Conservation (phyloP, 2,113 vertebrate genomes). For the Gnathonemus echidnorhynchus region DNA sequence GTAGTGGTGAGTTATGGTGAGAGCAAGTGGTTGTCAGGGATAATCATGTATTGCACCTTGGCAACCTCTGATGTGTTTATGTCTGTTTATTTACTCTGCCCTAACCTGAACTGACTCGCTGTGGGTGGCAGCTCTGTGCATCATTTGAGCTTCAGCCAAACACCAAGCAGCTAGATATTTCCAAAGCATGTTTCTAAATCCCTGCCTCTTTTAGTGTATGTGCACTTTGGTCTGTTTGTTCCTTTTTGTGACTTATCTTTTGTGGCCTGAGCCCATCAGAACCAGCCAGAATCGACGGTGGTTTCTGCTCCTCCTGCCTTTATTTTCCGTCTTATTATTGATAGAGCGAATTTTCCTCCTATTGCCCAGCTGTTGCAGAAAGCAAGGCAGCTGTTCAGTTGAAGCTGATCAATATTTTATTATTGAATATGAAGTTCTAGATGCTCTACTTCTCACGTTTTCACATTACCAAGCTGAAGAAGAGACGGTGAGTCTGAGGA, state of each 20-base stretch:
- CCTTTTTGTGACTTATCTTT: no score
- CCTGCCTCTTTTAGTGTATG: background rate
- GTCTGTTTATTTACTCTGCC: background rate
- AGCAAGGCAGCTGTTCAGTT: background rate
- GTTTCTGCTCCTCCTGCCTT: background rate
- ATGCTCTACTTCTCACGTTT: background rate
- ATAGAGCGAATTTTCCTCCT: background rate
- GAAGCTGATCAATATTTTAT: background rate
- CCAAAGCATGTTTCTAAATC: background rate
- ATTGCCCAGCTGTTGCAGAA: no score
- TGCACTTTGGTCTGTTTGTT: background rate
- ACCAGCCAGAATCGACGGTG: background rate
- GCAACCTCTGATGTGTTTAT: background rate
- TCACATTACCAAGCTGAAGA: background rate
- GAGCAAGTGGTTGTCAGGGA: background rate
- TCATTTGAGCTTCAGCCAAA: background rate
- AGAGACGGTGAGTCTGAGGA: background rate
- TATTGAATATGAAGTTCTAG: background rate
- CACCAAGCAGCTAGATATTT: background rate
- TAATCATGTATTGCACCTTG: background rate
- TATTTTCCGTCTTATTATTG: background rate
- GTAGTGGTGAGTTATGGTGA: background rate
- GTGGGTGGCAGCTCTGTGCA: background rate
- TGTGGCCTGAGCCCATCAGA: background rate
- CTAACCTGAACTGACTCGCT: background rate